Percentiles rank a stretch among this genome's conserved stretches.
phyloP scores from a whole-genome alignment of 2,888 invertebrate species.

The Sycophila texana region DNA sequence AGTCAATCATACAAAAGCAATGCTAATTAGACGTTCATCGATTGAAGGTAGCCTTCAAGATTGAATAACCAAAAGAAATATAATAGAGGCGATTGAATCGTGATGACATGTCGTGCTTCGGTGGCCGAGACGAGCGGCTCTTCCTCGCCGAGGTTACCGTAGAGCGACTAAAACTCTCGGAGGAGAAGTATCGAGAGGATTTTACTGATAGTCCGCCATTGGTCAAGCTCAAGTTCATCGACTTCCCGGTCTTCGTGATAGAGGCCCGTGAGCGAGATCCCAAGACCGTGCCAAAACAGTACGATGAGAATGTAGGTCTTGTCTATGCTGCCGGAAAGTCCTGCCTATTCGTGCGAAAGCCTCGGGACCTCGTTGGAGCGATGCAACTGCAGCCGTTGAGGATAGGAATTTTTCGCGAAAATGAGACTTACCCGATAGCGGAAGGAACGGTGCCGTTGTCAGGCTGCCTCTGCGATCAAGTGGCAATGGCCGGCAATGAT shows the following conservation, averaged over 20 bases:
- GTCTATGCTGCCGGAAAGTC: constrained; percentile 67
- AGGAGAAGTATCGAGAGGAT: constrained; percentile 63
- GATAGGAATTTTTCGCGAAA: constrained; percentile 68
- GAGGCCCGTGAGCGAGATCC: constrained; percentile 43
- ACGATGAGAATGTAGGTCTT: constrained; percentile 60
- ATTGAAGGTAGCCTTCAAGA: neutral
- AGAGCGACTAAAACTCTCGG: constrained; percentile 65
- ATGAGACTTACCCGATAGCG: constrained; percentile 71
- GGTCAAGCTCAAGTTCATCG: constrained; percentile 70
- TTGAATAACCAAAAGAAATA: constrained; percentile 2
- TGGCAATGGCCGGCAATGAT: constrained; percentile 70
- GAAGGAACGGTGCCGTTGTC: constrained; percentile 66
- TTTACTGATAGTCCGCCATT: constrained; percentile 61
- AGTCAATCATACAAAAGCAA: neutral
- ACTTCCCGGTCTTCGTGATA: constrained; percentile 71
- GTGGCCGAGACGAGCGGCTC: constrained; percentile 67
- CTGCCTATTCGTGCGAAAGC: constrained; percentile 69
- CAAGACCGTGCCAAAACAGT: neutral
- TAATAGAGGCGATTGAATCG: constrained; percentile 27
- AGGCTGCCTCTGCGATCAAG: constrained; percentile 72
- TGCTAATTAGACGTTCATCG: constrained; percentile 17
- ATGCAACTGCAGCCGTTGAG: constrained; percentile 65
- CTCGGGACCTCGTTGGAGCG: constrained; percentile 66
- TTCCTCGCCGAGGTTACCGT: constrained; percentile 69
- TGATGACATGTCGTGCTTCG: constrained; percentile 70